Base-by-base conservation (phyloP, 1,140 invertebrate species). In the Lepidurus packardi region DNA sequence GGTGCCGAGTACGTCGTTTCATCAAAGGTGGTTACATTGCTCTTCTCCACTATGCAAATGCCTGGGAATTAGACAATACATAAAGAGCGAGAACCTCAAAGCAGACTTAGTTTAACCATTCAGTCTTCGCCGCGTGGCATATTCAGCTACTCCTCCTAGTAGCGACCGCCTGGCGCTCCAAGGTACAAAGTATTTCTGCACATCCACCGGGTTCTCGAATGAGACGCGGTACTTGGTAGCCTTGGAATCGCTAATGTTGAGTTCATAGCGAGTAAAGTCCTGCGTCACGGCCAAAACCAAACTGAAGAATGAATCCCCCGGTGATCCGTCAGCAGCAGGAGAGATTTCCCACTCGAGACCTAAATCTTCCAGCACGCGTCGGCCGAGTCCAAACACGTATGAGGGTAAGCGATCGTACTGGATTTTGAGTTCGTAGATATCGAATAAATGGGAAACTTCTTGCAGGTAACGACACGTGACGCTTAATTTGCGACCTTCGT, bases 11-110 rank as follows among this genome's bases (percentile, higher is more conserved):
- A 78, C 42, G 74, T 73, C 73, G 75, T 74, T 78, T 78, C 75
- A 43, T 78, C 78, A 43, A 78, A 78, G 7, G 78, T 78, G n/a
- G 78, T 78, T 1, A 78, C 53, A 25, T 74, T 78, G 24, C 73
- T 45, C 73, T 74, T 9, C 21, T 78, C 78, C 73, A 78, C 24
- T 43, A 73, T 43, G 75, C 78, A 78, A 45, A 74, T 78, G 8
- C 73, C 78, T 78, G 43, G 43, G 24, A 10, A 65, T 53, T 65
- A 34, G 10, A 53, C 53, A 11, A 16, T 13, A 10, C 3, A 41
- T 41, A 77, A 76, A 44, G 21, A 16, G 34, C 34, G 34, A 34
- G 34, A 34, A 34, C 3, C 34, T 0, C 34, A 0, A 34, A 34
- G 0, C 3, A 3, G 34, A 34, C 34, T 34, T 34, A 34, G 34